Evolutionary conservation across 2,797 vertebrate genomes (phyloP).

Genomic region (Leptoclinus maculatus): DNA sequence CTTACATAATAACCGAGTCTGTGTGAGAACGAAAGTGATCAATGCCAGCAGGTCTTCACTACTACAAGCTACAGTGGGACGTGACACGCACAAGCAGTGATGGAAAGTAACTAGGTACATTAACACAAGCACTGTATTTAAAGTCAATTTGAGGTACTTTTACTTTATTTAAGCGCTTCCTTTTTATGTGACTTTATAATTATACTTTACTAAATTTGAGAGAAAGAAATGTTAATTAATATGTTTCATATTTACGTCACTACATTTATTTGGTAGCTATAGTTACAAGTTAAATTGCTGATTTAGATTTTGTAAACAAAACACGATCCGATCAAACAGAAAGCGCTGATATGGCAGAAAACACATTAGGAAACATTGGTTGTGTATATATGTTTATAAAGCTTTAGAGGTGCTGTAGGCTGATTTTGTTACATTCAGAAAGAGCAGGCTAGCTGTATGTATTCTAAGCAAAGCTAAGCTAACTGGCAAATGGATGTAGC

Average conservation of each 20-base stretch:
- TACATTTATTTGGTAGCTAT: too few species aligned
- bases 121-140: not conserved
- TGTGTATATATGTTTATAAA: not conserved
- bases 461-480: not conserved
- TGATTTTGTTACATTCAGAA: not conserved
- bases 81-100: slow-evolving; percentile 5
- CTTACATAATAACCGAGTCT: slow-evolving; percentile 66
- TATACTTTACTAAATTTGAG: too few species aligned
- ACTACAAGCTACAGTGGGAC: slow-evolving; percentile 40
- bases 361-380: not conserved
- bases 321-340: not conserved
- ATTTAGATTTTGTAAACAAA: not conserved
- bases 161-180: not conserved
- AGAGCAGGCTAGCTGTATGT: not conserved
- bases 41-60: slow-evolving; percentile 53
- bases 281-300: not conserved
- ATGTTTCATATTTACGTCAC: too few species aligned
- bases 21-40: slow-evolving; percentile 49
- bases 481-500: not conserved
- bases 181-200: not conserved
- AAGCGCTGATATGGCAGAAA: not conserved
- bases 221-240: too few species aligned
- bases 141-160: not conserved
- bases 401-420: not conserved
- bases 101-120: not conserved